These are phyloP conservation scores for Spatulosminthurus flaviceps DNA, from an alignment of 2,888 invertebrate species.

Conservation along the genomic window DNA sequence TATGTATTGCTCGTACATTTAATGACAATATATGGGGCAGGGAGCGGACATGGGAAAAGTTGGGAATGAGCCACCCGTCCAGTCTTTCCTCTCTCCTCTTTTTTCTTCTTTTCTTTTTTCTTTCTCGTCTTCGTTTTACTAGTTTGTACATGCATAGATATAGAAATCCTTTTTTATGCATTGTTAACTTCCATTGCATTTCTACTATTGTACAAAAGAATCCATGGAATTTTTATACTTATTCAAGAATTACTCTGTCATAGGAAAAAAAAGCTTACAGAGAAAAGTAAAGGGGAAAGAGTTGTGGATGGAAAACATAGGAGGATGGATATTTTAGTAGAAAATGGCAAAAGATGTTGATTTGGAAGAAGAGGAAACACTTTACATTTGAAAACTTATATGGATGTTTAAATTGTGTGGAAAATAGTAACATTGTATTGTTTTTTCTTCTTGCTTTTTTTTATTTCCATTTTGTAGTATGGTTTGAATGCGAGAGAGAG, in stretches of 20 bases:
- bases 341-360: constrained; percentile 38
- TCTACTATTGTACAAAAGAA: not conserved
- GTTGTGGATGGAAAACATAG: not conserved
- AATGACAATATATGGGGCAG: constrained; percentile 27
- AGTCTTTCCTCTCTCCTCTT: constrained; percentile 15
- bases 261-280: no score
- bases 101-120: not conserved
- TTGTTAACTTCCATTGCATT: no score
- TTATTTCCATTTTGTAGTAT: not conserved
- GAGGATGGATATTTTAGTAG: not conserved
- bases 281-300: no score
- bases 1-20: constrained; percentile 28
- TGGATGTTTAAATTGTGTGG: constrained; percentile 44
- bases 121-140: no score
- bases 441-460: constrained; percentile 39
- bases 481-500: not conserved
- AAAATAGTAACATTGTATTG: constrained; percentile 40
- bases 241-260: no score
- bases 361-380: constrained; percentile 36
- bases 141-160: no score
- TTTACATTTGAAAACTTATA: constrained; percentile 36
- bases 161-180: no score
- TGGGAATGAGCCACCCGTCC: constrained; percentile 24
- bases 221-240: no score
- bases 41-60: constrained; percentile 42